phyloP scores from a whole-genome alignment of 2,888 invertebrate genomes.

The Nymphalis polychloros region DNA sequence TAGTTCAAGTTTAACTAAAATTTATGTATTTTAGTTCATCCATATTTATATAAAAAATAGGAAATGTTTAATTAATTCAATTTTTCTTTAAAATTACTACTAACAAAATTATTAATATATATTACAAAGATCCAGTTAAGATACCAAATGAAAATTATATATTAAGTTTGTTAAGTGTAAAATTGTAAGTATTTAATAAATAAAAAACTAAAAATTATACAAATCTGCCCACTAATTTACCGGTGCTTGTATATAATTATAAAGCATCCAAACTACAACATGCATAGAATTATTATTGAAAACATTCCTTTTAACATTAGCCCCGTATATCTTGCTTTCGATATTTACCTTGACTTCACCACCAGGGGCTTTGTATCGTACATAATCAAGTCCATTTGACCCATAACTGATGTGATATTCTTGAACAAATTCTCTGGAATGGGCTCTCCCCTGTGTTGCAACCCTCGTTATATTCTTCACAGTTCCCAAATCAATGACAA shows the following conservation, averaged over 20 bases:
- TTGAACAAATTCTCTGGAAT: slow-evolving; percentile 94
- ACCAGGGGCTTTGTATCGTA: slow-evolving; percentile 93
- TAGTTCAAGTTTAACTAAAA: not conserved
- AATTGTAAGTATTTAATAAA: not conserved
- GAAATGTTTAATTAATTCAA: not conserved
- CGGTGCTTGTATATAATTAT: slow-evolving; percentile 26
- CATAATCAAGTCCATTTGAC: slow-evolving; percentile 93
- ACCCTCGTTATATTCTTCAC: slow-evolving; percentile 94
- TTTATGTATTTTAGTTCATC: not conserved
- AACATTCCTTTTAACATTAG: slow-evolving; percentile 17
- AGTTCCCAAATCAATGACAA: slow-evolving; percentile 93
- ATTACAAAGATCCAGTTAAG: slow-evolving; percentile 8
- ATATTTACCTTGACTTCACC: slow-evolving; percentile 92
- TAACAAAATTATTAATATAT: too few species aligned
- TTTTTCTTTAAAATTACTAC: not conserved
- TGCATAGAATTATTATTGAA: slow-evolving; percentile 21
- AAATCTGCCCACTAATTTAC: not conserved
- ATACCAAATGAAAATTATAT: not conserved
- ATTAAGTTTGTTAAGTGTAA: not conserved
- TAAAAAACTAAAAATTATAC: slow-evolving; percentile 11
- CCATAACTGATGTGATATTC: slow-evolving; percentile 97
- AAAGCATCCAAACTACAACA: slow-evolving; percentile 35
- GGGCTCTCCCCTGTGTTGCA: slow-evolving; percentile 94
- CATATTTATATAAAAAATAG: not conserved
- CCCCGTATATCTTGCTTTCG: not conserved